Conservation (phyloP, 1,140 invertebrate species). For the Elymnias hypermnestra region DNA sequence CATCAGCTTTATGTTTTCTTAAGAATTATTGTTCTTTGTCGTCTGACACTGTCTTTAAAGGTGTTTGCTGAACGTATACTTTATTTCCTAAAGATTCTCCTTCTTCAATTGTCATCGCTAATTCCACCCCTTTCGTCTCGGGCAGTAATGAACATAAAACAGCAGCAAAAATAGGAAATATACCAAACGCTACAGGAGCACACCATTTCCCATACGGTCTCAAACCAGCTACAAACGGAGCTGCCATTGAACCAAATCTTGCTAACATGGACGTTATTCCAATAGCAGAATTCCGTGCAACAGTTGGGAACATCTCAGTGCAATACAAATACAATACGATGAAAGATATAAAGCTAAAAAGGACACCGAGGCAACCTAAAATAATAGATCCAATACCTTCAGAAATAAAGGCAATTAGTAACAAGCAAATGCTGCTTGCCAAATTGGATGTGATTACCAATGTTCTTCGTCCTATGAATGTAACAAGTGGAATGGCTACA, state of each 20-base stretch:
- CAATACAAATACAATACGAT: conserved; percentile 81
- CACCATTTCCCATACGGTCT: conserved; percentile 73
- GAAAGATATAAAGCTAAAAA: conserved; percentile 80
- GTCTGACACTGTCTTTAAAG: neutral
- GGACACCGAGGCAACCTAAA: conserved; percentile 80
- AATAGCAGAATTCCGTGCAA: conserved; percentile 80
- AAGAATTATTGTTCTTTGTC: neutral
- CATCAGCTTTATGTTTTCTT: no score
- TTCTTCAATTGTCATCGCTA: conserved; percentile 86
- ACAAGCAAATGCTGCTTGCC: conserved; percentile 75
- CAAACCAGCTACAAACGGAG: conserved; percentile 78
- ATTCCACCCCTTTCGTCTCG: conserved; percentile 83
- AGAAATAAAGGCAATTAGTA: conserved; percentile 75
- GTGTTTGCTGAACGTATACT: neutral
- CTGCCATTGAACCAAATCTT: conserved; percentile 80
- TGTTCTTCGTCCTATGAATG: conserved; percentile 76
- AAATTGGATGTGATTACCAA: conserved; percentile 77
- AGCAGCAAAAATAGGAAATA: conserved; percentile 80
- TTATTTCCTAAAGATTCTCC: conserved; percentile 81
- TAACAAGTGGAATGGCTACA: conserved; percentile 79
- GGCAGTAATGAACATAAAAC: conserved; percentile 81
- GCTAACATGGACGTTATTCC: conserved; percentile 82
- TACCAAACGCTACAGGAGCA: conserved; percentile 83
- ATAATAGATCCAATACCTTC: conserved; percentile 67
- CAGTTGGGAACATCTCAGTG: conserved; percentile 82